Evolutionary conservation across 2,888 invertebrate species (phyloP).

Genomic region (Epinotia ramella): DNA sequence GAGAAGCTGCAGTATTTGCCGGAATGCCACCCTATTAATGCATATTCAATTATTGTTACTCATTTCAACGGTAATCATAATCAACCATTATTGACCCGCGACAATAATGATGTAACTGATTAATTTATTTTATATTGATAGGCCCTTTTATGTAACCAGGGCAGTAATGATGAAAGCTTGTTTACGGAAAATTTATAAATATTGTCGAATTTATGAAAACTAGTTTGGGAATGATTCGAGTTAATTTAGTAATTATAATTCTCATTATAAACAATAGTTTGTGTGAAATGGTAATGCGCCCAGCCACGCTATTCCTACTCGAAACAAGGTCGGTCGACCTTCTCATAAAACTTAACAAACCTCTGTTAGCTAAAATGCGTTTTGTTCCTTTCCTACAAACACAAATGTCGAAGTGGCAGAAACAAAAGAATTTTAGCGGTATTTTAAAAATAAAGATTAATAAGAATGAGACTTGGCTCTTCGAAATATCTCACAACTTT

Average conservation of each 20-base stretch:
- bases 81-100: background rate
- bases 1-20: background rate
- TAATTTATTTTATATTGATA: background rate
- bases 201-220: constrained; percentile 23
- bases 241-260: background rate
- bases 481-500: too few species aligned
- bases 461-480: too few species aligned
- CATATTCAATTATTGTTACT: background rate
- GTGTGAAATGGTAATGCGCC: background rate
- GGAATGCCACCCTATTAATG: constrained; percentile 5
- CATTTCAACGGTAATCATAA: constrained; percentile 19
- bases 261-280: background rate
- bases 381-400: too few species aligned
- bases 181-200: constrained; percentile 36
- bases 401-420: too few species aligned
- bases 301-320: too few species aligned
- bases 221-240: constrained; percentile 7
- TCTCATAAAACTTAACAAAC: too few species aligned
- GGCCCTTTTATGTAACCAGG: background rate
- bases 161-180: constrained; percentile 22
- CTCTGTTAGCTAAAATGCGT: too few species aligned
- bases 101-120: background rate
- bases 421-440: too few species aligned
- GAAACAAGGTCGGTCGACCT: too few species aligned
- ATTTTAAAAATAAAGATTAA: too few species aligned